Base-by-base conservation (phyloP, 2,888 invertebrate species). In the Crocallis elinguaria region DNA sequence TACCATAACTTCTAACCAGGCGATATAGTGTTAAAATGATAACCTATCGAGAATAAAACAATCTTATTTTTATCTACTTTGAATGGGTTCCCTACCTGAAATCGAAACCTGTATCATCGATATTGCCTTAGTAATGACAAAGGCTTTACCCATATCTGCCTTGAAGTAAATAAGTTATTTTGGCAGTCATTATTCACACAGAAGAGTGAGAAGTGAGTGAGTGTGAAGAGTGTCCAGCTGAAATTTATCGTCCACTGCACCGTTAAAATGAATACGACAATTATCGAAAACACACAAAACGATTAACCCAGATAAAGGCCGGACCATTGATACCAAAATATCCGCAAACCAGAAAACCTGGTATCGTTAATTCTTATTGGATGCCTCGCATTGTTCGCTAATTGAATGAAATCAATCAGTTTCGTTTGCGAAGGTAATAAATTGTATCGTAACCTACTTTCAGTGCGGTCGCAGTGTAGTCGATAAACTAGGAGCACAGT, bases 261-360 rank as follows among this genome's bases (percentile, higher is more conserved):
- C 59, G 65, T 73, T 75, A 71, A 73, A 74, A 71, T 67, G 66
- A 67, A 75, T 60, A 69, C 64, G 70, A 72, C 75, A 76, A 75
- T 75, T 75, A 77, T 76, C 64, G 74, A 70, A 75, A 79, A 74
- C 71, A 75, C 66, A 64, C 70, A 73, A 67, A 73, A 70, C 78
- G 69, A 78, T 80, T 77, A 75, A 79, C 77, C 75, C 66, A 73
- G 59, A 75, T 80, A 73, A 77, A 73, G 75, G 60, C 66, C 48
- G 36, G 48, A 60, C 60, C 60, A 75, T 75, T 69, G 71, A 75
- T 73, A 72, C 61, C 66, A 57, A 66, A 66, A 64, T 53, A 64
- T 56, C 71, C 73, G 66, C 75, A 72, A 69, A 75, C 71, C 73
- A 71, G 46, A 66, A 66, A 69, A 71, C 64, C 71, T 63, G 62